These are phyloP conservation scores for Chitala chitala DNA, from an alignment of 2,113 vertebrate genomes.

Conservation along the genomic window DNA sequence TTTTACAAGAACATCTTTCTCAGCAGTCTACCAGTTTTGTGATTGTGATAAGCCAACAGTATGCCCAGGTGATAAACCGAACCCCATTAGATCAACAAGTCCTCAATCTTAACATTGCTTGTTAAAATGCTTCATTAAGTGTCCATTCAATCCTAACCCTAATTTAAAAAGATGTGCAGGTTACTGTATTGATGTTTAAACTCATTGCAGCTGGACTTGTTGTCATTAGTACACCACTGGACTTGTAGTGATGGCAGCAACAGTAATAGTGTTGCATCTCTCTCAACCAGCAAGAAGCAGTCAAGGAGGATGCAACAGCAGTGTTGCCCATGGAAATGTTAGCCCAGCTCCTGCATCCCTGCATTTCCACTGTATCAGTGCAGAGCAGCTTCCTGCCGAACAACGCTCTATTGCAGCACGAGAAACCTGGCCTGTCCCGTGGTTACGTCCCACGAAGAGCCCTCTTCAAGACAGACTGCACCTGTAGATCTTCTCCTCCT, in stretches of 20 bases:
- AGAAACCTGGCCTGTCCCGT: background rate
- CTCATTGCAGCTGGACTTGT: background rate
- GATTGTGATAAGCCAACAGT: too few species aligned
- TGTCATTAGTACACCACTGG: too few species aligned
- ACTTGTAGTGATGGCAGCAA: background rate
- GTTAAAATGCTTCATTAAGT: background rate
- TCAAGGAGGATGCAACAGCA: background rate
- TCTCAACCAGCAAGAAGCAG: background rate
- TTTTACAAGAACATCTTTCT: background rate
- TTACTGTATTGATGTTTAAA: background rate
- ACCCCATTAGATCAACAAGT: too few species aligned
- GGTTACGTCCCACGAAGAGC: background rate
- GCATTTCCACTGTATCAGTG: background rate
- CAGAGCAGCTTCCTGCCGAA: background rate
- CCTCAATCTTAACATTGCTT: too few species aligned
- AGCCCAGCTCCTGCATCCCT: background rate
- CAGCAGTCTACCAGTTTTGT: too few species aligned
- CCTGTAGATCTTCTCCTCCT: too few species aligned
- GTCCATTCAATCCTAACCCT: too few species aligned
- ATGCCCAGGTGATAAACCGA: too few species aligned
- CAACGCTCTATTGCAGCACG: too few species aligned
- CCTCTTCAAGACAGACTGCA: too few species aligned
- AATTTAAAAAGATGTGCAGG: background rate
- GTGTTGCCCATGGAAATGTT: background rate
- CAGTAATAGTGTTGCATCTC: background rate